Base-by-base conservation (phyloP, 2,888 invertebrate species). In the Agrypnus murinus region DNA sequence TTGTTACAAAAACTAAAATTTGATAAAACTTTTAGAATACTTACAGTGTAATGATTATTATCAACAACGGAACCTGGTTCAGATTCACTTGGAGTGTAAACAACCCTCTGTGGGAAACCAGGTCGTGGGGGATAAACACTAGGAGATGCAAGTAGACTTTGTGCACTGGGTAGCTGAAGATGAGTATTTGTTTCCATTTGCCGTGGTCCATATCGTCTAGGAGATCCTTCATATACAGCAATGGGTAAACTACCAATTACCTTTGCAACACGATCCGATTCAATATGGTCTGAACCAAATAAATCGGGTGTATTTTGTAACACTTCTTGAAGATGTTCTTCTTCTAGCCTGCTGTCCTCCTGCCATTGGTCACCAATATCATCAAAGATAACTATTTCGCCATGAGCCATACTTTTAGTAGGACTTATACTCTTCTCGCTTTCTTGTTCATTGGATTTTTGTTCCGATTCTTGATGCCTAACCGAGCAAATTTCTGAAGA, bases 141-240 rank as follows among this genome's bases (percentile, higher is more conserved):
- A 75, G 92, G 93, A 57, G 92, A 89, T 70, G 89, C 88, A 71
- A 90, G 84, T 74, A 90, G 83, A 81, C 88, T 86, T 84, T 87
- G 88, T 75, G 87, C 86, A 82, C 87, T 89, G 71, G 90, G 88
- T 80, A 89, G 85, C 82, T 88, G 87, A 68, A 88, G 86, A 83
- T 88, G 87, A 62, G 83, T 80, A 78, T 81, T 84, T 72, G 80
- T 82, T 75, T 84, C 85, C 73, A 83, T 81, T 78, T 84, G 84
- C 25, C 90, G 88, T 67, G 92, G 89, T 3, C 95, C 96, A 83
- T 96, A 96, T 77, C 96, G 90, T 77, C 95, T 87, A 12, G 96
- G 96, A 45, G 96, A 96, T 12, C 95, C 96, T 78, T 96, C 95
- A 83, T 97, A 97, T 82, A 96, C 95, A 15, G 96, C 95, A 78